Conservation (phyloP, 2,888 invertebrate genomes). For the Agriopis marginaria region DNA sequence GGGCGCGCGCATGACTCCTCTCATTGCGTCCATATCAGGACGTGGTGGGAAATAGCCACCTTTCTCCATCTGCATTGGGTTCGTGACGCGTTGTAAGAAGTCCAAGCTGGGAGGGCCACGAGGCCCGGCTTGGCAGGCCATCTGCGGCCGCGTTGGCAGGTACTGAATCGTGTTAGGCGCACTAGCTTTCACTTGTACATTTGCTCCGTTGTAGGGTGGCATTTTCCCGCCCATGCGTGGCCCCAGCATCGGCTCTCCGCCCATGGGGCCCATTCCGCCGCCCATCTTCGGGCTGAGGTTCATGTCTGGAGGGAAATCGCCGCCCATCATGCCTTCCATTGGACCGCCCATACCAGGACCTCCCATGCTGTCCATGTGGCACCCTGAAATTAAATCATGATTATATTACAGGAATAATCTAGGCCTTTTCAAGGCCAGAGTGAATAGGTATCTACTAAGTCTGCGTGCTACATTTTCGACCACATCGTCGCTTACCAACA, state of each 20-base stretch:
- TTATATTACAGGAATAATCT: neutral
- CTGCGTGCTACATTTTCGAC: too few species aligned
- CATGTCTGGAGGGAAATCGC: constrained; percentile 83
- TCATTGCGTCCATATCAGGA: constrained; percentile 84
- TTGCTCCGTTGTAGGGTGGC: constrained; percentile 88
- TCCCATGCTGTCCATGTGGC: constrained; percentile 84
- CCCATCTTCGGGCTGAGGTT: constrained; percentile 89
- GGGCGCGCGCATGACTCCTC: constrained; percentile 79
- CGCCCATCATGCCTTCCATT: constrained; percentile 85
- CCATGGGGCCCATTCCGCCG: constrained; percentile 83
- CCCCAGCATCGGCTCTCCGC: constrained; percentile 88
- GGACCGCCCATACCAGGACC: constrained; percentile 84
- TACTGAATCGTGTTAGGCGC: constrained; percentile 99
- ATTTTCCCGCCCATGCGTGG: constrained; percentile 87
- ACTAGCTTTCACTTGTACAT: constrained; percentile 97
- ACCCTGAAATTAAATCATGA: constrained; percentile 60
- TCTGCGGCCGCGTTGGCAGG: constrained; percentile 97
- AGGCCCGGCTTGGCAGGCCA: constrained; percentile 89
- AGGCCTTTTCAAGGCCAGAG: too few species aligned
- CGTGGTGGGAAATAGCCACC: constrained; percentile 88
- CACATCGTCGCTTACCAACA: too few species aligned
- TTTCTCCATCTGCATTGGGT: constrained; percentile 91
- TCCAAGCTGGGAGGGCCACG: constrained; percentile 95
- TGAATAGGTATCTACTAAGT: too few species aligned
- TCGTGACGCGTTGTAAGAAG: constrained; percentile 95